phyloP scores from a whole-genome alignment of 2,113 vertebrate species.

The Myotis yumanensis region DNA sequence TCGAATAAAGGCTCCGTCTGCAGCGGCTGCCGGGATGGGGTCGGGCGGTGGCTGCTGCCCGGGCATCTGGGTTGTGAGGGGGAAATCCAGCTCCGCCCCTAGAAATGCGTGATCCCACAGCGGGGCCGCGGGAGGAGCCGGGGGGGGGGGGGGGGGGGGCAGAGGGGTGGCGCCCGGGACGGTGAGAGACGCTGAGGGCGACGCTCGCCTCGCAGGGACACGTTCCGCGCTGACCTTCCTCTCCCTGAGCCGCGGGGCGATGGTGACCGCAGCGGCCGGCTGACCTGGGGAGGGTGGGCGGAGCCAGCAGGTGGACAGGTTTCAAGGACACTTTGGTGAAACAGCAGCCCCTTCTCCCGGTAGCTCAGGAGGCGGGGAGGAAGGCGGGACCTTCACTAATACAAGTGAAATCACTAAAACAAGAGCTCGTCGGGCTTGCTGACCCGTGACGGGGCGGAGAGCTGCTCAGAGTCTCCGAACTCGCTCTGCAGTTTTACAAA shows the following conservation, averaged over 20 bases:
- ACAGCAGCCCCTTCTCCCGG: background rate
- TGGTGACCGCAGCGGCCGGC: rapidly evolving
- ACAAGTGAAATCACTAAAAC: too few relatives aligned
- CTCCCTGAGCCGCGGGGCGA: rapidly evolving
- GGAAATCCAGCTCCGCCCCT: background rate
- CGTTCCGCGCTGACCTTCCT: rapidly evolving
- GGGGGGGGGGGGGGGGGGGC: background rate
- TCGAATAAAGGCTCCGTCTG: background rate
- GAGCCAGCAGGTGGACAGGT: background rate
- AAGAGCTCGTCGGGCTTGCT: rapidly evolving
- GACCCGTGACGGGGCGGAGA: background rate
- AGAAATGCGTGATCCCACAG: rapidly evolving
- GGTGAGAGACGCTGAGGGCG: rapidly evolving
- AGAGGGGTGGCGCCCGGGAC: rapidly evolving
- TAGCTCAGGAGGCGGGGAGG: background rate
- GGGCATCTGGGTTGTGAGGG: background rate
- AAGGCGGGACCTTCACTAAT: background rate
- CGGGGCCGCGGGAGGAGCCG: background rate
- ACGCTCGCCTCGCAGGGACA: rapidly evolving
- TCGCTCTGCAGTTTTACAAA: background rate
- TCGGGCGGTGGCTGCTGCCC: background rate
- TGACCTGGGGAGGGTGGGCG: rapidly evolving
- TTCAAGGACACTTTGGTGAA: rapidly evolving
- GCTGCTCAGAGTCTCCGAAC: background rate
- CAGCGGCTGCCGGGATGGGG: background rate